Base-by-base conservation (phyloP, 2,113 vertebrate species). In the Pteropus alecto region DNA sequence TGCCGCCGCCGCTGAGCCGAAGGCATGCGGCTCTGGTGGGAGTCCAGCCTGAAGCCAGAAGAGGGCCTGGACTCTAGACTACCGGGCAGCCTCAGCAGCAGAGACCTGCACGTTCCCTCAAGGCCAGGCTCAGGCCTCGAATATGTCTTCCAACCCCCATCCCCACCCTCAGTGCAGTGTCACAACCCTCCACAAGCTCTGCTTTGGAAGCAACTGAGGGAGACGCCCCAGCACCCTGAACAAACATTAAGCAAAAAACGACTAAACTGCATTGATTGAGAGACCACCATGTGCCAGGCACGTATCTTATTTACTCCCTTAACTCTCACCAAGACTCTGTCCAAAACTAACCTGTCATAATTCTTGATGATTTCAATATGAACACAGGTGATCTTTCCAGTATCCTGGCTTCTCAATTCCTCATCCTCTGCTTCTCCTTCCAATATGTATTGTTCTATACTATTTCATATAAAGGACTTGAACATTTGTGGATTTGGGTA, bases 11-110 rank as follows among this genome's bases (percentile, higher is more conserved):
- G 87, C 88, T 79, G 97, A 98, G 98, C 97, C 14, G 97, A 98
- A 98, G 97, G 96, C 97, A 89, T 97, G 97, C 93, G 81, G 97
- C 97, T 98, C 98, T 97, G 95, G 97, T 98, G 97, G 98, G 98
- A 98, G 98, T 97, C 96, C 97, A 97, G 95, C 96, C 93, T 95
- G 97, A 96, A 98, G 97, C 97, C 98, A 97, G 97, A 51, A 98
- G 97, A 97, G 96, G 97, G 87, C 97, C 95, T 97, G 85, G 81
- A 98, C 94, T 71, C 73, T 41, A 43, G 35, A n/a, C 46, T 56
- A n/a, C 3, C 0, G 35, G 85, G 48, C 26, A 93, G 35, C 15
- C 56, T 51, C n/a, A 33, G 73, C n/a, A 46, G 24, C 22, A 22
- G 28, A 60, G 15, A 81, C 51, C 24, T 15, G 7, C 18, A 14